A percentile compares a stretch with the other conserved stretches of the same genome.
Evolutionary conservation across 2,113 vertebrate genomes (phyloP).

Genomic region (Oxyura jamaicensis): DNA sequence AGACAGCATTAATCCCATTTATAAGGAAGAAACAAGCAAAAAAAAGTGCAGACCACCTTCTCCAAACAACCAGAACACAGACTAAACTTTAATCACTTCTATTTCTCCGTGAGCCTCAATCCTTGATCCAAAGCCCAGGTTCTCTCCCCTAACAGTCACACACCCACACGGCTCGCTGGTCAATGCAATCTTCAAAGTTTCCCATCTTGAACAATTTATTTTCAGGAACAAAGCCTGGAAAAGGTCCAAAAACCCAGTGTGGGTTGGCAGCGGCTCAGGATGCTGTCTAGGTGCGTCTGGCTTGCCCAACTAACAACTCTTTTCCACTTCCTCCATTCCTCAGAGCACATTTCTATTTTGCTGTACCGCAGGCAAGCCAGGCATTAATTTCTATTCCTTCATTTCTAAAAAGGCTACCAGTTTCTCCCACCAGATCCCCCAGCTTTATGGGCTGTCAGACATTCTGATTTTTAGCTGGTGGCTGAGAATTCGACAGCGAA

Average conservation of each 20-base stretch:
- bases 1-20: neutral
- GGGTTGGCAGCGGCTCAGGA: slow-evolving; percentile 53
- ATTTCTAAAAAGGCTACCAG: neutral
- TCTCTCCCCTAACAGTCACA: neutral
- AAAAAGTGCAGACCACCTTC: neutral
- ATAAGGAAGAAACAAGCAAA: neutral
- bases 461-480: neutral
- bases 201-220: slow-evolving; percentile 61
- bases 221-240: slow-evolving; percentile 68
- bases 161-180: neutral
- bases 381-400: neutral
- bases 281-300: slow-evolving; percentile 64
- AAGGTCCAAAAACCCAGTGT: neutral
- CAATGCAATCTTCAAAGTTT: slow-evolving; percentile 43
- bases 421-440: slow-evolving; percentile 2
- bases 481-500: neutral
- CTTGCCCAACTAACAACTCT: slow-evolving; percentile 54
- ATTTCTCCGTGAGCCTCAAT: neutral
- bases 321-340: slow-evolving; percentile 7
- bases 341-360: neutral
- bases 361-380: neutral
- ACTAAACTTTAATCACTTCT: neutral
- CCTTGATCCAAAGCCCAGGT: neutral
- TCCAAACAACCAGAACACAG: neutral
- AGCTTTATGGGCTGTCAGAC: slow-evolving; percentile 5